Conservation (phyloP, 2,113 vertebrate species). For the Lota lota region DNA sequence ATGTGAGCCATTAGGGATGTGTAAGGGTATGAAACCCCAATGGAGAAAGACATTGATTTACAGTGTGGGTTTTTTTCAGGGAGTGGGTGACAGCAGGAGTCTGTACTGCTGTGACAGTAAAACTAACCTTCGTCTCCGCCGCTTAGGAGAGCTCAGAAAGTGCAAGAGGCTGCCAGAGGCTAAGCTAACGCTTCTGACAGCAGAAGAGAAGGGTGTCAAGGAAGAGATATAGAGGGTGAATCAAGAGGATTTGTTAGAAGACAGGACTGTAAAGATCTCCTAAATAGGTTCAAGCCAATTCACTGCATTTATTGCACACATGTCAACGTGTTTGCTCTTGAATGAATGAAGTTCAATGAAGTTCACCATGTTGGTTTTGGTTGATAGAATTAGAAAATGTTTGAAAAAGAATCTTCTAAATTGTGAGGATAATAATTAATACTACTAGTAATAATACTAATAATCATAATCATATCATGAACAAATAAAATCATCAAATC, state of each 20-base stretch:
- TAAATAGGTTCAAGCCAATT: too few relatives aligned
- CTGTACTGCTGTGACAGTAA: constrained; percentile 20
- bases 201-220: constrained; percentile 39
- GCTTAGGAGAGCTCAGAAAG: constrained; percentile 75
- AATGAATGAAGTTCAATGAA: too few relatives aligned
- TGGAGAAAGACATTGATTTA: background rate
- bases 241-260: constrained; percentile 41
- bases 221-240: constrained; percentile 31
- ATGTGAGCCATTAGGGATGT: background rate
- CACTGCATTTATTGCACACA: too few relatives aligned
- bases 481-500: too few relatives aligned
- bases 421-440: too few relatives aligned
- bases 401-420: too few relatives aligned
- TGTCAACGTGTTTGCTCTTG: too few relatives aligned
- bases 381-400: too few relatives aligned
- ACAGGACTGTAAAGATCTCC: background rate
- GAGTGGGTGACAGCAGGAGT: constrained; percentile 15
- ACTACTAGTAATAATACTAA: too few relatives aligned
- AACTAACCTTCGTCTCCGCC: constrained; percentile 75
- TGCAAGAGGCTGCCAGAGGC: constrained; percentile 71
- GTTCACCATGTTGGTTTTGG: too few relatives aligned
- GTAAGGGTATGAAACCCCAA: too few relatives aligned
- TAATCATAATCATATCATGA: too few relatives aligned
- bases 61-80: constrained; percentile 30
- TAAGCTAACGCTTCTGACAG: constrained; percentile 75